Conservation (phyloP, 2,888 invertebrate genomes). For the Cheilosia pagana region DNA sequence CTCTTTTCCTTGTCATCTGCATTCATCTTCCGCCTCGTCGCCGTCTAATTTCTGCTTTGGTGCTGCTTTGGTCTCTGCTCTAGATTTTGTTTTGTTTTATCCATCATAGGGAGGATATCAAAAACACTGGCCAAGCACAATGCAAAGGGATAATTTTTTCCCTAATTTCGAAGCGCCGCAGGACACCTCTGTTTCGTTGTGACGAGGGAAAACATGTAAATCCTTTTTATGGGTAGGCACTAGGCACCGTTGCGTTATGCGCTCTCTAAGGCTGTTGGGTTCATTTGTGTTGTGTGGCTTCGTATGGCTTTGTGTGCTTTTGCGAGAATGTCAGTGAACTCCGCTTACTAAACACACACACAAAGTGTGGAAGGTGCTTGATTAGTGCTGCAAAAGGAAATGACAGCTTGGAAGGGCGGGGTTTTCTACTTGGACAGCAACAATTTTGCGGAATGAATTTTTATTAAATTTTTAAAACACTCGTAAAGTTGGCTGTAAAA, state of each 20-base stretch:
- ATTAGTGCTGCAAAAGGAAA: conserved; percentile 15
- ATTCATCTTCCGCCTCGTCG: neutral
- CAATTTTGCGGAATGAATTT: neutral
- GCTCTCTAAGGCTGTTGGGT: conserved; percentile 12
- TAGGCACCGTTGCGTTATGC: conserved; percentile 30
- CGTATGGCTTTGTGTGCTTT: conserved; percentile 2
- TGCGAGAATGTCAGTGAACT: conserved; percentile 35
- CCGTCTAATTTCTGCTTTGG: neutral
- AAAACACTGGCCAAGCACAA: conserved; percentile 37
- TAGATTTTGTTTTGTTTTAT: conserved; percentile 2
- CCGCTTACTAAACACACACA: neutral
- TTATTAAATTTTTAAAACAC: conserved; percentile 12
- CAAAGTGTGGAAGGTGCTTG: neutral
- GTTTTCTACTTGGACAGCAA: neutral
- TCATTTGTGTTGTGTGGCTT: conserved; percentile 23
- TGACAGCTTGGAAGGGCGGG: neutral
- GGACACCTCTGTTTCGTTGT: conserved; percentile 43
- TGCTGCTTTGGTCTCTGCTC: conserved; percentile 9
- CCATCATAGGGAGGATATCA: conserved; percentile 29
- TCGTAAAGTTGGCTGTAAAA: neutral
- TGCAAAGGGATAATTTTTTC: conserved; percentile 43
- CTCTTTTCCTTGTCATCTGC: conserved; percentile 25
- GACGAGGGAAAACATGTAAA: conserved; percentile 60
- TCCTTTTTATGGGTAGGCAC: conserved; percentile 60
- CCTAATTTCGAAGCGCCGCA: conserved; percentile 63